Evolutionary conservation across 1,140 invertebrate species (phyloP).

Genomic region (Aphaenogaster ashmeadi): DNA sequence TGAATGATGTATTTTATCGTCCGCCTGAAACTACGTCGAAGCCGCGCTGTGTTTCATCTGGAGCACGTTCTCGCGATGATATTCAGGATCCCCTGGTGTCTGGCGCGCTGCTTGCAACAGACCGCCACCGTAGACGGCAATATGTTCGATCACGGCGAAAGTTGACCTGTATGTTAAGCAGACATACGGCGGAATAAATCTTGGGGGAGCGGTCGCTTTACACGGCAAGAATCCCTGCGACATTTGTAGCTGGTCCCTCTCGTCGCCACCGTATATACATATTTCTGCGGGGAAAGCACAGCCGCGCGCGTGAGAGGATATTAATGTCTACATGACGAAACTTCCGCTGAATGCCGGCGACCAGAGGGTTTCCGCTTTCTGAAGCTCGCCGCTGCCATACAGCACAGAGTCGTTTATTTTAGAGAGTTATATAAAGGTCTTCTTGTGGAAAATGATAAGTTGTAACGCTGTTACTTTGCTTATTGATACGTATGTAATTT

Average conservation of each 20-base stretch:
- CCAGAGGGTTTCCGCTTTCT: neutral
- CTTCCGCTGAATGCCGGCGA: constrained; percentile 5
- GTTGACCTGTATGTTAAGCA: constrained; percentile 43
- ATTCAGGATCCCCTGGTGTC: constrained; percentile 22
- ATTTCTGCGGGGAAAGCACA: neutral
- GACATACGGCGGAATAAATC: constrained; percentile 43
- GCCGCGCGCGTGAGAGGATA: constrained; percentile 9
- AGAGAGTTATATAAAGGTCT: neutral
- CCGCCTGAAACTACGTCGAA: neutral
- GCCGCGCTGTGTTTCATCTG: neutral
- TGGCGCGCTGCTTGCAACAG: neutral
- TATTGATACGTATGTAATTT: neutral
- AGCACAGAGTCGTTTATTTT: neutral
- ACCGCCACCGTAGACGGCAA: neutral
- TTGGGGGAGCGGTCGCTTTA: neutral
- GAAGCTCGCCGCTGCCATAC: neutral
- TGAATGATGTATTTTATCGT: neutral
- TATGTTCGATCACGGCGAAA: constrained; percentile 20
- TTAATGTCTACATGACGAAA: constrained; percentile 52
- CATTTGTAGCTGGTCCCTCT: constrained; percentile 25
- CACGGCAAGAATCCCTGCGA: constrained; percentile 10
- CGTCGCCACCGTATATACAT: neutral
- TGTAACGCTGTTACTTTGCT: neutral
- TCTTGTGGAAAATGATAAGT: neutral
- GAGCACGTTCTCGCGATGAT: neutral